Base-by-base conservation (phyloP, 2,797 vertebrate genomes). In the Trematocara caparti region DNA sequence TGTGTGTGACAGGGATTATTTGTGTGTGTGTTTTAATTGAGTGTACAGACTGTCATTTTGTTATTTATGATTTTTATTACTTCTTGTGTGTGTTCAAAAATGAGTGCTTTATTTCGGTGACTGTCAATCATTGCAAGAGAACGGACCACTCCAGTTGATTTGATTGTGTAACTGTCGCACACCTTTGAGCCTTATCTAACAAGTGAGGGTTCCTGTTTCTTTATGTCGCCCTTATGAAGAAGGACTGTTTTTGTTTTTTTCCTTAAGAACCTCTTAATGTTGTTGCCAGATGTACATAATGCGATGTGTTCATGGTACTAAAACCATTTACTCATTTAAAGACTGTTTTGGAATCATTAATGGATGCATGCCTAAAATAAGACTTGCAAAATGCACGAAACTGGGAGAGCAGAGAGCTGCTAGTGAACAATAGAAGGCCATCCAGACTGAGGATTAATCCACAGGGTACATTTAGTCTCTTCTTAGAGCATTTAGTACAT, bases 101-200 rank as follows among this genome's bases (percentile, higher is more conserved):
- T 72, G 49, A 71, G 21, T 85, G 62, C 55, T 82, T 84, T 82
- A 47, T 66, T 75, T 88, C 19, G 47, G 49, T 66, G 73, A 79
- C 77, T 47, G 47, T 84, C 21, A 79, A 14, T 81, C 75, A 76
- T 76, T 75, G 74, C 81, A 66, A 50, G 32, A 64, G 40, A 77
- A 80, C 49, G 66, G 92, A 78, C 73, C 80, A 85, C 87, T 90
- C 73, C 45, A 75, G 83, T 78, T 88, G 62, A 87, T 51, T 77
- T 5, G 24, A 82, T 80, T 30, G 43, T 90, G 80, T 88, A 87
- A 82, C 80, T 15, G 43, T 89, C 88, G 75, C 83, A 89, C 90
- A 92, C 90, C 87, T 90, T 81, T 79, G 84, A 87, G 93, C 93
- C 93, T 93, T 94, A 92, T 93, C 80, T 57, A 74, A 84, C 73